These are phyloP conservation scores for Gortyna flavago DNA, from an alignment of 2,888 invertebrate genomes.

Conservation along the genomic window DNA sequence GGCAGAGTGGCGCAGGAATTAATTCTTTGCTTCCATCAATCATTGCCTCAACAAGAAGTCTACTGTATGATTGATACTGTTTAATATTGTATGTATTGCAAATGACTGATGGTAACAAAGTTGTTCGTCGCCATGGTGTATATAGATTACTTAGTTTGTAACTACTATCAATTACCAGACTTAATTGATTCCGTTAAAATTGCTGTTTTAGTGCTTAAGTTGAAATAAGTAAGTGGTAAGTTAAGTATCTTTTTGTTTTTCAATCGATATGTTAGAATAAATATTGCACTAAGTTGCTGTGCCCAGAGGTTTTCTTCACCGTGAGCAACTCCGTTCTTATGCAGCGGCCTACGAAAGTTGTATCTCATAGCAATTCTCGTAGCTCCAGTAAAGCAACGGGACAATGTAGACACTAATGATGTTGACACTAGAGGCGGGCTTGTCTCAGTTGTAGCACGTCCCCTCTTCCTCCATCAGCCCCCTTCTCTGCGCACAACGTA, in stretches of 20 bases:
- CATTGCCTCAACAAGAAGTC: conserved; percentile 50
- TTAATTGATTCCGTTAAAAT: conserved; percentile 3
- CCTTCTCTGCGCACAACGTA: conserved; percentile 61
- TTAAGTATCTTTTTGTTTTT: background rate
- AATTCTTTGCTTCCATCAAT: conserved; percentile 65
- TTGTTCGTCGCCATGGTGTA: conserved; percentile 30
- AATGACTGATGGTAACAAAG: conserved; percentile 40
- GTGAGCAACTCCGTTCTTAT: conserved; percentile 33
- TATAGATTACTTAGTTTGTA: conserved; percentile 25
- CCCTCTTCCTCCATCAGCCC: conserved; percentile 60
- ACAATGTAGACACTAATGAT: conserved; percentile 85
- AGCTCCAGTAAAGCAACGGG: conserved; percentile 75
- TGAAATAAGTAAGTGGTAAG: background rate
- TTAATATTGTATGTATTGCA: conserved; percentile 53
- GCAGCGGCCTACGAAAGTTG: conserved; percentile 65
- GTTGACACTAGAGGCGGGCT: conserved; percentile 86
- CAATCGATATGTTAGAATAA: background rate
- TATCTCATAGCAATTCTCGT: conserved; percentile 78
- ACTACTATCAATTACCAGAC: conserved; percentile 22
- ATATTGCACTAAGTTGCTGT: background rate
- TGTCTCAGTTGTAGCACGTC: conserved; percentile 73
- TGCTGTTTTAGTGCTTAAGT: conserved; percentile 10
- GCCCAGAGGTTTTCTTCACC: background rate
- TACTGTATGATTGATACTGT: conserved; percentile 64
- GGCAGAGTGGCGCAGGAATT: conserved; percentile 48